Evolutionary conservation across 2,797 vertebrate species (phyloP).

Genomic region (Anabas testudineus): DNA sequence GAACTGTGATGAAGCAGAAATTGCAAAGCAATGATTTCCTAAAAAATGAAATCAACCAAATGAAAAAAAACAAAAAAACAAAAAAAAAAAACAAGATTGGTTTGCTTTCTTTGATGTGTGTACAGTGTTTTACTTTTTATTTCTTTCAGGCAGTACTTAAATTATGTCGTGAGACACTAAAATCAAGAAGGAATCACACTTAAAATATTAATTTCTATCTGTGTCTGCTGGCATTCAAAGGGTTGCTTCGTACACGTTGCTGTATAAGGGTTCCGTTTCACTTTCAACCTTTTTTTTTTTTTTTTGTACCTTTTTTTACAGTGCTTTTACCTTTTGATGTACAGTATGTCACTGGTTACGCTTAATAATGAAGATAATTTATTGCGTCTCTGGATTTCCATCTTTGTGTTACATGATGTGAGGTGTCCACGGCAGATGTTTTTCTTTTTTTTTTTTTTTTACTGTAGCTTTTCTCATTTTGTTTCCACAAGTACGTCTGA

Average conservation of each 20-base stretch:
- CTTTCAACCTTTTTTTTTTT: slow-evolving; percentile 74
- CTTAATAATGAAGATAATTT: slow-evolving; percentile 98
- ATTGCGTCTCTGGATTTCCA: slow-evolving; percentile 93
- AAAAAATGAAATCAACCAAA: slow-evolving; percentile 75
- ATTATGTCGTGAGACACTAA: slow-evolving; percentile 99
- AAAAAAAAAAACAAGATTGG: no score
- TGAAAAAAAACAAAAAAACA: slow-evolving; percentile 60
- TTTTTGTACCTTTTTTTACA: slow-evolving; percentile 89
- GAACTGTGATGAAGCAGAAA: slow-evolving; percentile 88
- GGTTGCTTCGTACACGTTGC: slow-evolving; percentile 85
- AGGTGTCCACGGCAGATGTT: slow-evolving; percentile 93
- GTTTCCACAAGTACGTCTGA: slow-evolving; percentile 68
- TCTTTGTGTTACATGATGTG: slow-evolving; percentile 91
- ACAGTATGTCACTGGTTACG: slow-evolving; percentile 96
- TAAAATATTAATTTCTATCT: slow-evolving; percentile 86
- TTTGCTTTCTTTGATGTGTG: slow-evolving; percentile 89
- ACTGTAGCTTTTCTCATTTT: slow-evolving; percentile 89
- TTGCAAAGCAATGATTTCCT: slow-evolving; percentile 93
- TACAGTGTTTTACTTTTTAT: slow-evolving; percentile 87
- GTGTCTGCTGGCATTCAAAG: slow-evolving; percentile 88
- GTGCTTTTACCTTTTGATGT: slow-evolving; percentile 89
- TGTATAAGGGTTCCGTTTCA: slow-evolving; percentile 84
- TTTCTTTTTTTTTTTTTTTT: no score
- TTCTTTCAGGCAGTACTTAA: slow-evolving; percentile 89
- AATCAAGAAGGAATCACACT: slow-evolving; percentile 93